Evolutionary conservation across 2,113 vertebrate genomes (phyloP).

Genomic region (Perccottus glenii): DNA sequence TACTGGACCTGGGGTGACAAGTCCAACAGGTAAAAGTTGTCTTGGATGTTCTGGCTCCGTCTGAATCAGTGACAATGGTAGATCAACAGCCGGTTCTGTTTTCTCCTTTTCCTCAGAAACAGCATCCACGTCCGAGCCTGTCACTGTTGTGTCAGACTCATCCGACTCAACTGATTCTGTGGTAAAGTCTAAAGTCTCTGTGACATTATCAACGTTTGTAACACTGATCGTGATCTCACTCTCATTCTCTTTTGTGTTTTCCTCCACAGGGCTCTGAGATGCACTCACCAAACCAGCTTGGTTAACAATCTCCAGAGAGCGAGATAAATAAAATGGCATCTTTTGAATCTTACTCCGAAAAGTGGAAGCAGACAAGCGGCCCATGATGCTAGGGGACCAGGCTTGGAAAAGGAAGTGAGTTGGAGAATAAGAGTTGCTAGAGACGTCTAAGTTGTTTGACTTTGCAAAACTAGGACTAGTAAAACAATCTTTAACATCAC

Average conservation of each 20-base stretch:
- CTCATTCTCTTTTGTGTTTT: neutral
- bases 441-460: slow-evolving; percentile 11
- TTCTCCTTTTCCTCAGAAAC: slow-evolving; percentile 39
- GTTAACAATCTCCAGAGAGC: slow-evolving; percentile 72
- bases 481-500: slow-evolving; percentile 14
- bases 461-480: too few relatives aligned
- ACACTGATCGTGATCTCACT: slow-evolving; percentile 29
- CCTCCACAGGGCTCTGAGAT: slow-evolving; percentile 33
- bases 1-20: slow-evolving; percentile 48
- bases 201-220: slow-evolving; percentile 48
- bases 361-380: slow-evolving; percentile 77
- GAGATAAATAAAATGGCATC: slow-evolving; percentile 76
- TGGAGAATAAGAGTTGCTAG: slow-evolving; percentile 41
- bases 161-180: slow-evolving; percentile 54
- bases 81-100: slow-evolving; percentile 21
- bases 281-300: slow-evolving; percentile 26
- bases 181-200: slow-evolving; percentile 31
- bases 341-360: slow-evolving; percentile 78
- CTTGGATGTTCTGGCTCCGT: slow-evolving; percentile 49
- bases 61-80: slow-evolving; percentile 28
- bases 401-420: slow-evolving; percentile 55
- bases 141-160: slow-evolving; percentile 65
- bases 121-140: slow-evolving; percentile 58
- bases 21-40: slow-evolving; percentile 4
- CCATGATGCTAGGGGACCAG: slow-evolving; percentile 64